Percentiles rank a stretch among this genome's conserved stretches.
Evolutionary conservation across 1,140 invertebrate genomes (phyloP).

Genomic region (Ridgeia piscesae): DNA sequence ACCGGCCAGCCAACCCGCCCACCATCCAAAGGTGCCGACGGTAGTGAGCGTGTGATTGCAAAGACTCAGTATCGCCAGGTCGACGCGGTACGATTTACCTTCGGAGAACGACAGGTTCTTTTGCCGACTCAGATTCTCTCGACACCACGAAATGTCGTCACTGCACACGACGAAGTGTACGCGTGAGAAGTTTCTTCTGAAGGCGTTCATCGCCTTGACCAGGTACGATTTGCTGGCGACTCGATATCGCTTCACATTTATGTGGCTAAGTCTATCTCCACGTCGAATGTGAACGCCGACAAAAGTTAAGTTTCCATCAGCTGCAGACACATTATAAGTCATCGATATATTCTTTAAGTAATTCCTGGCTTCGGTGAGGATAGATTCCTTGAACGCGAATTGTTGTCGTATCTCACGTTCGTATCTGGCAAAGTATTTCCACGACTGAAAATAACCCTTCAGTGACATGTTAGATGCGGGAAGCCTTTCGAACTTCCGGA

Average conservation of each 20-base stretch:
- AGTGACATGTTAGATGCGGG: background rate
- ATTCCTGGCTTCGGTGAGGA: background rate
- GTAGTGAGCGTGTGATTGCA: conserved; percentile 1
- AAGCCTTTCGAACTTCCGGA: background rate
- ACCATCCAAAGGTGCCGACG: background rate
- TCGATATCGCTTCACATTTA: background rate
- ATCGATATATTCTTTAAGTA: background rate
- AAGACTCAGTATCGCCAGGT: background rate
- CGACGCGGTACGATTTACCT: background rate
- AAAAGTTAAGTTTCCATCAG: background rate
- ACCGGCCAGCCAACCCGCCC: conserved; percentile 3
- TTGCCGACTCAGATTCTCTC: background rate
- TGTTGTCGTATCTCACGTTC: background rate
- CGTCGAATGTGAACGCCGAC: conserved; percentile 18
- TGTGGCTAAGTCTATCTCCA: background rate
- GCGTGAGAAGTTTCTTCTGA: background rate
- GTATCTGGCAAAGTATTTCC: background rate
- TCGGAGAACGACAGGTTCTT: background rate
- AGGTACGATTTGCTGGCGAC: background rate
- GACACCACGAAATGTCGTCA: conserved; percentile 19
- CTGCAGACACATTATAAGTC: background rate
- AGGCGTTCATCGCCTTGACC: background rate
- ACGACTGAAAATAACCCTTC: background rate
- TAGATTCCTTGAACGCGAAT: background rate
- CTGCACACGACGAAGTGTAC: conserved; percentile 15